Evolutionary conservation across 2,888 invertebrate species (phyloP).

Genomic region (Nemotelus pantherinus): DNA sequence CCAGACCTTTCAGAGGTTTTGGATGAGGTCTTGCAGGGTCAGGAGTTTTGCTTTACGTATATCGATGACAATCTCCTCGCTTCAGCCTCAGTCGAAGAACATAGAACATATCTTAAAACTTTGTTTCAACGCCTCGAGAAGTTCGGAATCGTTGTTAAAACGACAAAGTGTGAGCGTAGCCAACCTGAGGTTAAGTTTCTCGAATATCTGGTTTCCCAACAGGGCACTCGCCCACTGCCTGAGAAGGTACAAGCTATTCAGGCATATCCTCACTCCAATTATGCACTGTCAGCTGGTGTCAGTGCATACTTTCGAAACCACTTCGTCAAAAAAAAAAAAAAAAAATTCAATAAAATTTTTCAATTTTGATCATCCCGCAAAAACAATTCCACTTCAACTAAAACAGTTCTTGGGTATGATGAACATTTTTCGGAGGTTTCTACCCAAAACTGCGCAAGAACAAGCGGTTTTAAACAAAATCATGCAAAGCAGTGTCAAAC

Average conservation of each 20-base stretch:
- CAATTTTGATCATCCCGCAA: too few relatives aligned
- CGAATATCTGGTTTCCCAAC: too few relatives aligned
- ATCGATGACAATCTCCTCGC: slow-evolving; percentile 33
- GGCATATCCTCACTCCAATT: slow-evolving; percentile 24
- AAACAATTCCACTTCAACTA: not conserved
- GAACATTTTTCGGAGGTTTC: slow-evolving; percentile 28
- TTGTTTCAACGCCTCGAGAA: slow-evolving; percentile 16
- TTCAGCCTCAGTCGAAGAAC: too few relatives aligned
- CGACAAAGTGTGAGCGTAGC: too few relatives aligned
- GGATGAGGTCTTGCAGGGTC: slow-evolving; percentile 2
- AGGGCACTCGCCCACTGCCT: too few relatives aligned
- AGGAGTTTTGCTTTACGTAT: slow-evolving; percentile 50
- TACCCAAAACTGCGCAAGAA: slow-evolving; percentile 23
- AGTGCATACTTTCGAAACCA: too few relatives aligned
- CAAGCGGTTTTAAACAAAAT: slow-evolving; percentile 26
- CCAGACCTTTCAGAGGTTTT: slow-evolving; percentile 43
- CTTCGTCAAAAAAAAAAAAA: too few relatives aligned
- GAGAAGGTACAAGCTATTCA: not conserved
- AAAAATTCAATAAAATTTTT: too few relatives aligned
- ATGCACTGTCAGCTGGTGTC: not conserved
- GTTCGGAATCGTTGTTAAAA: not conserved
- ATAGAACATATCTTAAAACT: too few relatives aligned
- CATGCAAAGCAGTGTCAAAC: not conserved
- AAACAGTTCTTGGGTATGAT: slow-evolving; percentile 42
- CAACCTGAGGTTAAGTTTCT: too few relatives aligned